Evolutionary conservation across 2,797 vertebrate species (phyloP), one percentile per base, ranked within the genome.

Genomic region (Danio choprae): DNA sequence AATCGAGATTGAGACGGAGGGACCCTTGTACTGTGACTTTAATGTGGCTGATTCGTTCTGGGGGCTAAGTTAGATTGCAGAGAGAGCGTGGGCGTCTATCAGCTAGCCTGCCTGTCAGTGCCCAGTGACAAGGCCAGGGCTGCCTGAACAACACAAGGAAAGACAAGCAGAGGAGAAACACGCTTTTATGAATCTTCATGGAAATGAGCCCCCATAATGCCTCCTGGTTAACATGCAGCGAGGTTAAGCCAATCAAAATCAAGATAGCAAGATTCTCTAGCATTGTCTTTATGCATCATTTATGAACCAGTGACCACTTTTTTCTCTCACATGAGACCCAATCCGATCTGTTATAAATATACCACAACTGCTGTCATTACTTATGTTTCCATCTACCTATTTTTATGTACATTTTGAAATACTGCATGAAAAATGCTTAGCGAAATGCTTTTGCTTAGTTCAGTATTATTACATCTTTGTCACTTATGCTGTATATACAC

Each of bases 1-100:
- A 59, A 58, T 56, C 3, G 18, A 48, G 72, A 67, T 60, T 18
- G 41, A 77, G 18, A 73, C 64, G 69, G 64, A 62, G 38, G 59
- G 16, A 63, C 64, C 58, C 18, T 44, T 41, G 36, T 50, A 63
- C 67, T 79, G 67, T n/a, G n/a, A 51, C 56, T 63, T 62, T 58
- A 59, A 71, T 79, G 68, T 71, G 68, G 55, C 69, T 74, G 83
- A 81, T 81, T 80, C 46, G 62, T 65, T 75, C 64, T 51, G 68
- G 50, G 41, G 80, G 60, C 67, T 43, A 75, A 41, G 62, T 74
- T 69, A 79, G 67, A 79, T 79, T 79, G 59, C 67, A 55, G 62
- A 43, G 60, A 51, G 59, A 44, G 74, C n/a, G 79, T 78, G 74
- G 79, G 74, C 48, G 64, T 78, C 79, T 56, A 71, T 78, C 79